Evolutionary conservation across 2,113 vertebrate species (phyloP).

Genomic region (Leptocoma aspasia): DNA sequence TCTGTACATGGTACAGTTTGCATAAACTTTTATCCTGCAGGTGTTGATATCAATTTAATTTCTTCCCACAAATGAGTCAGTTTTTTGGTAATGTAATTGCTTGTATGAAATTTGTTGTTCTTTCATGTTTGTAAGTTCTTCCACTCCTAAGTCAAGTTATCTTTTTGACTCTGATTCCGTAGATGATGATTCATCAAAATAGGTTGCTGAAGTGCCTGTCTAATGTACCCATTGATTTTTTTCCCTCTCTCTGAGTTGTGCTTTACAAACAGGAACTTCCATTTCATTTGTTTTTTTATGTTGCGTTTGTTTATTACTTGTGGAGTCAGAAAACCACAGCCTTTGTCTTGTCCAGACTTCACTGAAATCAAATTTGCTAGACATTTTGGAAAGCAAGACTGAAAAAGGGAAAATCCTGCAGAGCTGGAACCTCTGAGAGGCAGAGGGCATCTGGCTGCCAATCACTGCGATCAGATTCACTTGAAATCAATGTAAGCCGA

Average conservation of each 20-base stretch:
- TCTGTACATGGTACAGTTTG: background rate
- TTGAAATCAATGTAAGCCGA: constrained; percentile 13
- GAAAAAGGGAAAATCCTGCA: background rate
- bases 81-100: background rate
- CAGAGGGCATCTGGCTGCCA: constrained; percentile 40
- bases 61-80: background rate
- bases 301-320: background rate
- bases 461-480: background rate
- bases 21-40: background rate
- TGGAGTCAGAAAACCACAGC: background rate
- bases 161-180: constrained; percentile 18
- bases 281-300: background rate
- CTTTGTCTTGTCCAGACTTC: background rate
- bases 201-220: background rate
- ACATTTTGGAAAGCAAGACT: background rate
- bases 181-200: constrained; percentile 4
- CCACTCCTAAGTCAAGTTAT: background rate
- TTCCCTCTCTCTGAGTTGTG: background rate
- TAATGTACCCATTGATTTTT: background rate
- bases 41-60: background rate
- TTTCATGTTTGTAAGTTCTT: background rate
- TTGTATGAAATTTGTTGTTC: background rate
- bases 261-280: background rate
- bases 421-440: background rate
- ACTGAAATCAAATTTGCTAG: background rate